Conservation (phyloP, 1,140 invertebrate genomes). For the Andricus grossulariae region DNA sequence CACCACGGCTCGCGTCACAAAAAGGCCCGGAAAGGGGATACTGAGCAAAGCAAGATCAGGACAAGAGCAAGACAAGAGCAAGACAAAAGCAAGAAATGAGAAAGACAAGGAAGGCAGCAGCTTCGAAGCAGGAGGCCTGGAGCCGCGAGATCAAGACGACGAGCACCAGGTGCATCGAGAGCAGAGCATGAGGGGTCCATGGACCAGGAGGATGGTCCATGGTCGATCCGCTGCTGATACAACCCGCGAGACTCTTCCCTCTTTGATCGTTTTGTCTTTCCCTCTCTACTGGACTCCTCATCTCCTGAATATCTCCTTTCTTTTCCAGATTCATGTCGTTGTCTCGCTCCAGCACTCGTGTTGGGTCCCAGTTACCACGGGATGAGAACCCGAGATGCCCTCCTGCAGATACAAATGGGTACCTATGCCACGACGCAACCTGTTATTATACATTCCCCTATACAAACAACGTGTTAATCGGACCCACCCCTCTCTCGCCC, state of each 20-base stretch:
- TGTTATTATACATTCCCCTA: conserved; percentile 76
- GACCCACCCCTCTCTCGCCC: conserved; percentile 61
- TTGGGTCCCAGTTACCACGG: conserved; percentile 51
- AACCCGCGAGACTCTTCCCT: conserved; percentile 40
- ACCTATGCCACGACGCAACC: conserved; percentile 72
- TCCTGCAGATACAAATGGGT: conserved; percentile 72
- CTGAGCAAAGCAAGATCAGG: too few relatives aligned
- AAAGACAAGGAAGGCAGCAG: conserved; percentile 34
- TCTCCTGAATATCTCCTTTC: conserved; percentile 34
- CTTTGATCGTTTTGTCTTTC: conserved; percentile 31
- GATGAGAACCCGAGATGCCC: conserved; percentile 73
- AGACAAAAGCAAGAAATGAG: conserved; percentile 32
- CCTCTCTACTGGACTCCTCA: conserved; percentile 20
- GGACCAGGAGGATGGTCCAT: conserved; percentile 51
- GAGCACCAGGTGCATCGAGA: conserved; percentile 69
- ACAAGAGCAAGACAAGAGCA: not conserved
- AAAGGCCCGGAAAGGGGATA: not conserved
- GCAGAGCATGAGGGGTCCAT: conserved; percentile 48
- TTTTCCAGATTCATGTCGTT: conserved; percentile 40
- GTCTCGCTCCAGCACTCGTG: conserved; percentile 45
- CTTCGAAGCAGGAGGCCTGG: conserved; percentile 49
- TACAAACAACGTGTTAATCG: conserved; percentile 77
- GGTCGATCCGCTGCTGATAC: conserved; percentile 65
- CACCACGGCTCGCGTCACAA: conserved; percentile 5
- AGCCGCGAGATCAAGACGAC: conserved; percentile 68